Percentiles rank a stretch among this genome's conserved stretches.
Evolutionary conservation across 2,797 vertebrate genomes (phyloP).

Genomic region (Anas bernieri): DNA sequence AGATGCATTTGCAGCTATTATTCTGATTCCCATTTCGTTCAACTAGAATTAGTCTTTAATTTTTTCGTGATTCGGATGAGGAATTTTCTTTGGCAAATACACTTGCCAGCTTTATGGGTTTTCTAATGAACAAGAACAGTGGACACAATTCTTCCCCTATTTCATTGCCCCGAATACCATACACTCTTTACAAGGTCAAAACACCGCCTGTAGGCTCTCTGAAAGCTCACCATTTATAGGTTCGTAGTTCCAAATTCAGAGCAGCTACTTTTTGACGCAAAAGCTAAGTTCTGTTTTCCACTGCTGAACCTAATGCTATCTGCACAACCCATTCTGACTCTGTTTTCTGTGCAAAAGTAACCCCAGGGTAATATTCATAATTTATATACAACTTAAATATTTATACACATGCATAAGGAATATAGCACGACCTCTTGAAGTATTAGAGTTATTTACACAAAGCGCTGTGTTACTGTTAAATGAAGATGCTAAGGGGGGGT

Average conservation of each 20-base stretch:
- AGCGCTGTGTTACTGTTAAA: background rate
- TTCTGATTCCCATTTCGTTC: background rate
- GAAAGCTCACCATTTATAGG: background rate
- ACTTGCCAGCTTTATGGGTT: background rate
- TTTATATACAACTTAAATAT: slow-evolving; percentile 58
- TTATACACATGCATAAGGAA: slow-evolving; percentile 19
- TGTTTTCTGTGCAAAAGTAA: slow-evolving; percentile 57
- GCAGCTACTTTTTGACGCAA: background rate
- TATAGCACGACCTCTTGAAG: background rate
- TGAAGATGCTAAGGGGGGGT: background rate
- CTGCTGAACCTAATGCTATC: background rate
- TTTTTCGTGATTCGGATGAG: background rate
- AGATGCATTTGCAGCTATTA: background rate
- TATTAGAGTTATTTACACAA: slow-evolving; percentile 25
- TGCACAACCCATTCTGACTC: slow-evolving; percentile 2
- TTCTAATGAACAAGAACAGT: background rate
- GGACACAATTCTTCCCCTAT: background rate
- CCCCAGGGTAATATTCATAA: slow-evolving; percentile 43
- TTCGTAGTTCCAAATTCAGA: background rate
- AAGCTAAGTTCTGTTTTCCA: background rate
- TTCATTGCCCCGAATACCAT: background rate
- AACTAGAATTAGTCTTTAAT: background rate
- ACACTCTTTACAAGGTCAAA: background rate
- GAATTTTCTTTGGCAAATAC: background rate
- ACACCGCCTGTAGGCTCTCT: background rate